Base-by-base conservation (phyloP, 2,797 vertebrate genomes). In the Clarias pachynema region DNA sequence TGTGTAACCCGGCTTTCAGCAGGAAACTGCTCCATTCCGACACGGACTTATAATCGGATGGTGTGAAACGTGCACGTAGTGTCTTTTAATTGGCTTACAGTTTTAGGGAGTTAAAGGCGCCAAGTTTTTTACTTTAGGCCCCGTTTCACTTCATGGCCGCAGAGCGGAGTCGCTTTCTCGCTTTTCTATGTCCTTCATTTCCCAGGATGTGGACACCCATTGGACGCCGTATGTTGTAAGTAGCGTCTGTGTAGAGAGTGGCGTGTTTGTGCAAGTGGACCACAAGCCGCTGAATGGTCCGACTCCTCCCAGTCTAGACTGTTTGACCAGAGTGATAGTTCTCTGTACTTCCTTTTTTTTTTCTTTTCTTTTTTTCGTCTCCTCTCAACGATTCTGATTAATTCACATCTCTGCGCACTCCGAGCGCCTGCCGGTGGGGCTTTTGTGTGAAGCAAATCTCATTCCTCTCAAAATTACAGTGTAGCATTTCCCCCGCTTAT, bases 221-320 rank as follows among this genome's bases (percentile, higher is more conserved):
- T 79, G 63, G n/a, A 26, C 10, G 34, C 2, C 70, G 70, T 26
- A 75, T 84, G 57, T 16, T 56, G 78, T n/a, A 34, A 37, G 34
- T 68, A n/a, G 65, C 44, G 60, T 75, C 26, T 26, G 20, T 69
- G 72, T 82, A 53, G 63, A 34, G 63, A 34, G 79, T 26, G 65
- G 79, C 74, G 56, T 62, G 68, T 85, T 72, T 74, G 40, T 37
- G 78, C 72, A 70, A 79, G 63, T 87, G 90, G 84, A 89, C 86
- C 87, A 88, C 92, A 91, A 91, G 92, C 92, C 91, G 90, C 91
- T 89, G 87, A 88, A 89, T 87, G 83, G 79, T 73, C 81, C 91
- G 90, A 87, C 92, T 93, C 93, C 94, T 93, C 94, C 94, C 90
- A 91, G 93, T 94, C 94, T 94, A 94, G 93, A 94, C 93, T 90